These are phyloP conservation scores for Porites cylindrica DNA, from an alignment of 92 coral and sea anemone genomes.

Conservation along the genomic window DNA sequence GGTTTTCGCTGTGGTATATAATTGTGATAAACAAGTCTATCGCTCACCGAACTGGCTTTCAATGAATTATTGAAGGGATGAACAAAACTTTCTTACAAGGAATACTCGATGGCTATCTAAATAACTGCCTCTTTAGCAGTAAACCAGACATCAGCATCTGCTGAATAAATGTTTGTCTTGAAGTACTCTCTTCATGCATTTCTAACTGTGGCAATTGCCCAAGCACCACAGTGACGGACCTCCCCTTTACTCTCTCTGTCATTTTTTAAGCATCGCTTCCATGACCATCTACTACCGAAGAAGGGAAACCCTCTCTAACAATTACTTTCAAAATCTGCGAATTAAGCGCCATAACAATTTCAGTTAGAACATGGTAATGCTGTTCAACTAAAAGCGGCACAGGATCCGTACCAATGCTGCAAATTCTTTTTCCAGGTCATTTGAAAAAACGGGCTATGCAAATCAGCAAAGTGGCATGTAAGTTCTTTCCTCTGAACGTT, in stretches of 20 bases:
- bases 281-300: neutral
- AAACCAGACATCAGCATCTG: constrained; percentile 11
- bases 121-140: too few species aligned
- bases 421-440: constrained; percentile 33
- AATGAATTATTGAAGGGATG: too few species aligned
- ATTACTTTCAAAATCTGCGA: neutral
- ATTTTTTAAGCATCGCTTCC: constrained; percentile 37
- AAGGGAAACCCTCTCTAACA: constrained; percentile 3
- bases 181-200: constrained; percentile 44
- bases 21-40: too few species aligned
- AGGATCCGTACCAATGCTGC: constrained; percentile 1
- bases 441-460: constrained; percentile 35
- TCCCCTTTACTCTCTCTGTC: constrained; percentile 53
- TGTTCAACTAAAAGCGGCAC: neutral
- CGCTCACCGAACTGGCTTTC: too few species aligned
- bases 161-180: constrained; percentile 29
- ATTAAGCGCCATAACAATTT: neutral
- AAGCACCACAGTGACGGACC: constrained; percentile 49
- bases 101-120: too few species aligned
- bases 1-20: too few species aligned
- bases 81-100: too few species aligned
- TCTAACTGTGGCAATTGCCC: constrained; percentile 50
- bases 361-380: neutral
- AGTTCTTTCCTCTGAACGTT: constrained; percentile 53
- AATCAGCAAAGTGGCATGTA: constrained; percentile 51